Evolutionary conservation across 2,797 vertebrate genomes (phyloP), one percentile per base, ranked within the genome.

Genomic region (Scolopax bukidnonensis): DNA sequence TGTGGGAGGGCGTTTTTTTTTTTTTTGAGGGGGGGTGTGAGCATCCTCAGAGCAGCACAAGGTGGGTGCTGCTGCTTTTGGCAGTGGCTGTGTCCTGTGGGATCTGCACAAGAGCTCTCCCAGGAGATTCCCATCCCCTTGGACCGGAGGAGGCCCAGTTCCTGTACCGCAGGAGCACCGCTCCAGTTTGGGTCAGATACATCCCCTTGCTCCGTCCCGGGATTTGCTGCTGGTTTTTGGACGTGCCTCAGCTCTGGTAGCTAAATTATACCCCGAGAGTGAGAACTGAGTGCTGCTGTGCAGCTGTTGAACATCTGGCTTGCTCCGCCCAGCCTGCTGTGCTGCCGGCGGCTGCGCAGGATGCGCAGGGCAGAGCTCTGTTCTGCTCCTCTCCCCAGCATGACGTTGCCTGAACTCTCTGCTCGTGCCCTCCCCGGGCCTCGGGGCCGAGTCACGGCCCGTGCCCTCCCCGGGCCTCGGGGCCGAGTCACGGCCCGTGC

Each of bases 231-330:
- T n/a, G 3, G 65, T 27, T 30, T 4, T 63, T 32, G 75, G 41
- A 61, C 0, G 0, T 24, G 54, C 50, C 68, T 68, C 59, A 56
- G 57, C 84, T 77, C 84, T 59, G 57, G 23, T 61, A 64, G 65
- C 79, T 85, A 4, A 25, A 25, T 15, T n/a, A 47, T 4, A 2
- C 57, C 41, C 61, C 4, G 69, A 9, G 43, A 61, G 61, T 7
- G 83, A 76, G 64, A 32, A 38, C 2, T 7, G 30, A 78, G 27
- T 2, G 81, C 87, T 91, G 90, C 87, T 24, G 75, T 60, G 89
- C 95, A 93, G 95, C 96, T 96, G 96, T 48, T 7, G 74, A 79
- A 90, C 94, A 95, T 88, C 95, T 94, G 94, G 50, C 48, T 32
- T 0, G 1, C 71, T 48, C 43, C 30, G 2, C 69, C 81, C 74